A percentile compares a stretch with the other conserved stretches of the same genome.
phyloP scores from a whole-genome alignment of 2,888 invertebrate genomes.

The Pimpla rufipes region DNA sequence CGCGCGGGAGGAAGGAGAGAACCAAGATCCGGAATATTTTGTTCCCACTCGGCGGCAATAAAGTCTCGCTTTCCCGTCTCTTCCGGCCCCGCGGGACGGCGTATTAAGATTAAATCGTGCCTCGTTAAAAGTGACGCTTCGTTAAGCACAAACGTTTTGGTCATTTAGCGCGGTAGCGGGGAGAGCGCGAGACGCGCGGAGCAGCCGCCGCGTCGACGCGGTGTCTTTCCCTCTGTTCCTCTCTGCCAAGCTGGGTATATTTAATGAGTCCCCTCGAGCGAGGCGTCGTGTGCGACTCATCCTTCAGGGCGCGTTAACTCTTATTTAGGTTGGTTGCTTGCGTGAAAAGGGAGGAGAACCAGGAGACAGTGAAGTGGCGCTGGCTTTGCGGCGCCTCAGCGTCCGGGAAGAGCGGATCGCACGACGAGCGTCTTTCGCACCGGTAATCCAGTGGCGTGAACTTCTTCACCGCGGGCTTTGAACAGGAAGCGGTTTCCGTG shows the following conservation, averaged over 20 bases:
- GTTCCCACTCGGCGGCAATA: conserved; percentile 13
- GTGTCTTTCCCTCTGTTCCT: background rate
- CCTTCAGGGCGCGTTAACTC: conserved; percentile 58
- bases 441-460: conserved; percentile 57
- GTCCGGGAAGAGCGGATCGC: background rate
- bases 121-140: conserved; percentile 66
- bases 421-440: conserved; percentile 48
- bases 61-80: background rate
- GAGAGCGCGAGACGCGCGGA: conserved; percentile 1
- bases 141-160: conserved; percentile 63
- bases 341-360: conserved; percentile 42
- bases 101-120: conserved; percentile 61
- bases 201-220: conserved; percentile 42
- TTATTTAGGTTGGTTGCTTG: conserved; percentile 60
- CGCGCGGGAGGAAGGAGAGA: too few species aligned
- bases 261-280: conserved; percentile 62
- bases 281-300: conserved; percentile 48
- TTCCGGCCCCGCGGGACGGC: conserved; percentile 9
- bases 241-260: conserved; percentile 19
- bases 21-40: too few species aligned
- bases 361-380: conserved; percentile 41
- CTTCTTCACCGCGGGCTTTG: conserved; percentile 56
- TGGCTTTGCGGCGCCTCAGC: conserved; percentile 36
- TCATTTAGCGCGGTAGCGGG: conserved; percentile 47
- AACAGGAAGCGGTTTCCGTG: conserved; percentile 41